phyloP scores from a whole-genome alignment of 1,140 invertebrate species.

The Philopotamus ludificatus region DNA sequence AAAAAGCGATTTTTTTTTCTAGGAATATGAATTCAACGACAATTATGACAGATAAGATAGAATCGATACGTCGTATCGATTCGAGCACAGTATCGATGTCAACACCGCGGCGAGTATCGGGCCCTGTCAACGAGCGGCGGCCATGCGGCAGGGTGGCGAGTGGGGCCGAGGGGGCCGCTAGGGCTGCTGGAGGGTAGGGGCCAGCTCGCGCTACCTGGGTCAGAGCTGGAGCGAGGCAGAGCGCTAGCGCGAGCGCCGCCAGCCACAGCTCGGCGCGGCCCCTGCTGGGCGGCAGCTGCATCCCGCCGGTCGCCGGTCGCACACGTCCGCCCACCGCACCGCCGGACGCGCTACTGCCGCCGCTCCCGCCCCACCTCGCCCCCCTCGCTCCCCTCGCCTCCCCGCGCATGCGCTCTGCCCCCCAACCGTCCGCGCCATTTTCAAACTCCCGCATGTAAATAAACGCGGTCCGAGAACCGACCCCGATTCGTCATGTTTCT shows the following conservation, averaged over 20 bases:
- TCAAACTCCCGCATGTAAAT: neutral
- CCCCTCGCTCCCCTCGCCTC: neutral
- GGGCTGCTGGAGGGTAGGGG: neutral
- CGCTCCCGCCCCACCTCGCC: neutral
- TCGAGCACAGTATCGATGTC: neutral
- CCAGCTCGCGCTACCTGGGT: neutral
- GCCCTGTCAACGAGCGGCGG: slow-evolving; percentile 3
- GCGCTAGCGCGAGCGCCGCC: neutral
- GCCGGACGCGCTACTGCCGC: slow-evolving; percentile 11
- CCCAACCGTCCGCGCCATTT: neutral
- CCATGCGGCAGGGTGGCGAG: neutral
- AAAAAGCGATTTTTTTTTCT: too few species aligned
- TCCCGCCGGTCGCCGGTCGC: neutral
- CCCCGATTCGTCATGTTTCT: too few species aligned
- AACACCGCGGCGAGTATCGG: slow-evolving; percentile 13
- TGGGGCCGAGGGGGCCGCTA: neutral
- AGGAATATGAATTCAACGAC: too few species aligned
- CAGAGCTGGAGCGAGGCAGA: neutral
- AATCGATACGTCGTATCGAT: too few species aligned
- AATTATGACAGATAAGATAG: too few species aligned
- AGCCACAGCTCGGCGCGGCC: neutral
- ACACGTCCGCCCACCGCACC: neutral
- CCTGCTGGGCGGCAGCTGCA: neutral
- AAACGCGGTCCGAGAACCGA: too few species aligned
- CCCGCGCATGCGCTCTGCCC: neutral